Evolutionary conservation across 2,888 invertebrate species (phyloP), one percentile per base, ranked within the genome.

Genomic region (Rotaria sp.): DNA sequence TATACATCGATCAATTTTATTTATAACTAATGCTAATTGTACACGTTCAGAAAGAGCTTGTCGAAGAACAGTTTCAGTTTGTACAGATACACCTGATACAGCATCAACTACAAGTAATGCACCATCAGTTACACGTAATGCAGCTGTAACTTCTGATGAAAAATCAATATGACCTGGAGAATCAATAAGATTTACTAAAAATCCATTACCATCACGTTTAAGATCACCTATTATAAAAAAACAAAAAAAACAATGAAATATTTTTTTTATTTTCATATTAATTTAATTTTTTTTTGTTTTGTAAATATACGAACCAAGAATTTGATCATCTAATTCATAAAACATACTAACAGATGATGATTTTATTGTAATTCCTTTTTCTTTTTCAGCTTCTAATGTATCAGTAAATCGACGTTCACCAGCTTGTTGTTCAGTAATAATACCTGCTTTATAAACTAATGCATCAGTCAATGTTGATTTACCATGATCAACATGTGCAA

Each of bases 61-160:
- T 7, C 88, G 86, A 57, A 88, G 85, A 67, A 88, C 88, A 26
- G 88, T 88, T 86, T 88, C 88, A 48, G 88, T 88, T 86, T 88
- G 88, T 48, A 88, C 88, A 86, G 88, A 87, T 8, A 88, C 88
- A 45, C 88, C 88, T 74, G 87, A 87, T 52, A 88, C 86, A 84
- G 84, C 84, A 85, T 88, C 88, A 45, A 88, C 88, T 50, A 88
- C 88, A 30, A 88, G 87, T 86, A 88, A 57, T 55, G 88, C 88
- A 74, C 88, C 88, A 85, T 88, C 88, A 35, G 87, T 87, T 35
- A 88, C 84, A 45, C 88, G 85, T 41, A 88, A 86, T 59, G 88
- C 88, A 41, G 88, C 88, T 8, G 88, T 88, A 24, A 88, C 88
- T 85, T 88, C 88, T 4, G 88, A 88, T 30, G 87, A 88, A 85